These are phyloP conservation scores for Teleogryllus occipitalis DNA, from an alignment of 1,140 invertebrate genomes.

Conservation along the genomic window DNA sequence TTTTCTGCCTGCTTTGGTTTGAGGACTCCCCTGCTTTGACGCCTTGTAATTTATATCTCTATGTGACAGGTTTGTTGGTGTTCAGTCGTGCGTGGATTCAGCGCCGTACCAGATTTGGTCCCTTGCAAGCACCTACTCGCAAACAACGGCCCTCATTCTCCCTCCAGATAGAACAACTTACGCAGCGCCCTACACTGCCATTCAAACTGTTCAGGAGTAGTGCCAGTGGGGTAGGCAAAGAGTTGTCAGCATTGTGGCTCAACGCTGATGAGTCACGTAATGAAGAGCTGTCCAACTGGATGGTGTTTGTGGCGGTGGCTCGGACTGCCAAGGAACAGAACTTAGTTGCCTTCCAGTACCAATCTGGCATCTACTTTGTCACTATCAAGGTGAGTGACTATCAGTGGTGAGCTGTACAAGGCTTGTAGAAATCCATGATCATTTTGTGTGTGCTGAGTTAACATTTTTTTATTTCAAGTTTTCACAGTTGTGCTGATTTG, in stretches of 20 bases:
- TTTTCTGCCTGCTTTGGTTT: no score
- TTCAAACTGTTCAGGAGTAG: not conserved
- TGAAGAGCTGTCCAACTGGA: slow-evolving; percentile 41
- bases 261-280: slow-evolving; percentile 27
- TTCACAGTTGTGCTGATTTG: no score
- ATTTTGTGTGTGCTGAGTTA: no score
- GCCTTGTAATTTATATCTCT: not conserved
- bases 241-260: not conserved
- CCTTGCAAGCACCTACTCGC: slow-evolving; percentile 18
- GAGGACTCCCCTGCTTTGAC: no score
- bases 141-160: not conserved
- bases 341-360: slow-evolving; percentile 37
- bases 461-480: no score
- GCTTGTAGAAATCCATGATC: no score
- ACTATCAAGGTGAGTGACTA: slow-evolving; percentile 33
- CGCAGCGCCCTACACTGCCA: slow-evolving; percentile 14
- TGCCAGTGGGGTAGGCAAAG: not conserved
- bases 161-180: not conserved
- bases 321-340: slow-evolving; percentile 34
- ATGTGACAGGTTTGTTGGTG: slow-evolving; percentile 13
- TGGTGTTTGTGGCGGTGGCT: slow-evolving; percentile 40
- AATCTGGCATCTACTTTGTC: slow-evolving; percentile 36
- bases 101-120: slow-evolving; percentile 18
- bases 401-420: no score
- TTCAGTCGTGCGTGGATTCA: slow-evolving; percentile 15